Conservation (phyloP, 2,797 vertebrate species). For the Sebastes variabilis region DNA sequence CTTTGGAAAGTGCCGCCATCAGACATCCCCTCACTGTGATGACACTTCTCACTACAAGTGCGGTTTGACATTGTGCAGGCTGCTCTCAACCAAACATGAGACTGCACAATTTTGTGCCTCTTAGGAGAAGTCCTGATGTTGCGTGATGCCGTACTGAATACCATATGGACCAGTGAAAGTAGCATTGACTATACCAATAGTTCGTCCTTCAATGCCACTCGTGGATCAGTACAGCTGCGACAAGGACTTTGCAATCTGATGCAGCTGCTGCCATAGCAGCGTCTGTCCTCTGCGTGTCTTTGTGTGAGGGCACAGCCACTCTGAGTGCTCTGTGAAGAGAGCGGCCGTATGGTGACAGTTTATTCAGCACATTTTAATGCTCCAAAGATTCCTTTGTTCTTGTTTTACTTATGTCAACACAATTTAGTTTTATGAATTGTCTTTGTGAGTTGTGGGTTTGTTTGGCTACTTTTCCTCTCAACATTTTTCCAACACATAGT, state of each 20-base stretch:
- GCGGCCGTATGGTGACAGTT: slow-evolving; percentile 25
- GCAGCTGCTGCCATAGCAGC: slow-evolving; percentile 69
- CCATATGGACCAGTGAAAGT: slow-evolving; percentile 57
- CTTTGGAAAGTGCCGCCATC: slow-evolving; percentile 69
- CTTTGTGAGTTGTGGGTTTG: not conserved
- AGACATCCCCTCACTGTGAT: slow-evolving; percentile 53
- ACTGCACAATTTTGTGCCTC: slow-evolving; percentile 40
- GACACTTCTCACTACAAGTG: slow-evolving; percentile 64
- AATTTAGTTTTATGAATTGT: slow-evolving; percentile 13
- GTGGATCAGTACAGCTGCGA: slow-evolving; percentile 59
- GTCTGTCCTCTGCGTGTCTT: slow-evolving; percentile 56
- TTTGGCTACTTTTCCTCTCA: not conserved
- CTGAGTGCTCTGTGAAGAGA: slow-evolving; percentile 22
- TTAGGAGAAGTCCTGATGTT: slow-evolving; percentile 61
- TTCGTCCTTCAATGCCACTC: slow-evolving; percentile 64
- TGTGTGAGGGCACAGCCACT: slow-evolving; percentile 43
- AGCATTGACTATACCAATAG: slow-evolving; percentile 24
- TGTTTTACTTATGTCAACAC: slow-evolving; percentile 16
- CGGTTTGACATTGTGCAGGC: slow-evolving; percentile 68
- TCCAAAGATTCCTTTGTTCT: slow-evolving; percentile 8
- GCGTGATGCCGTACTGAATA: slow-evolving; percentile 50
- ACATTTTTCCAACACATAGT: not conserved
- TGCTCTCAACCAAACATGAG: slow-evolving; percentile 47
- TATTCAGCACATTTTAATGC: slow-evolving; percentile 47
- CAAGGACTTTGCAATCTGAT: slow-evolving; percentile 68